Conservation (phyloP, 2,888 invertebrate species). For the Pterostichus niger region DNA sequence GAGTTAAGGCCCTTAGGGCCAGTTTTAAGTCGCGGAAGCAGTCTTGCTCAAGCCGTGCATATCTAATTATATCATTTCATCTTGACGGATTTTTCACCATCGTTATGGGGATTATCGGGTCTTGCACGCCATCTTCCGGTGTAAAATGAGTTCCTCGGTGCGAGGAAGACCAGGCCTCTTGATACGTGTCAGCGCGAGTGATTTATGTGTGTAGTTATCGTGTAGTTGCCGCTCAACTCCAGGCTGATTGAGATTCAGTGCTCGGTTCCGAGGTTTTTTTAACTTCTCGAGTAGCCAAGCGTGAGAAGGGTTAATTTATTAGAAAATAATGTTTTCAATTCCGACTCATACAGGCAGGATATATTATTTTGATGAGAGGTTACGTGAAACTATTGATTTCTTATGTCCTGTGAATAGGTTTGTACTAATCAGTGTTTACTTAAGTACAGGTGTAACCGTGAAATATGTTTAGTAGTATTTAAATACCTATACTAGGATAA, state of each 20-base stretch:
- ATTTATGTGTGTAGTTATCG: constrained; percentile 60
- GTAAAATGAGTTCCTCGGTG: constrained; percentile 21
- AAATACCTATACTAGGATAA: no score
- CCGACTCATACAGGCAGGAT: not conserved
- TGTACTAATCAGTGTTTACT: no score
- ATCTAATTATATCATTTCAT: constrained; percentile 59
- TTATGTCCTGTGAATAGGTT: not conserved
- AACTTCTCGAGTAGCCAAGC: constrained; percentile 28
- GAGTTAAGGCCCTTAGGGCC: constrained; percentile 24
- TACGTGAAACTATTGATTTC: constrained; percentile 5
- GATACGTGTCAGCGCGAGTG: constrained; percentile 50
- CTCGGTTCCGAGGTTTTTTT: constrained; percentile 15
- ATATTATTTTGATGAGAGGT: not conserved
- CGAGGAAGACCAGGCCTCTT: constrained; percentile 7
- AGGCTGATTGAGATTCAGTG: constrained; percentile 45
- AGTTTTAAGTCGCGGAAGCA: constrained; percentile 34
- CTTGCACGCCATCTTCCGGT: constrained; percentile 34
- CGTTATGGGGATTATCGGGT: constrained; percentile 55
- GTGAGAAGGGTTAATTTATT: constrained; percentile 43
- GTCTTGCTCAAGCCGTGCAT: constrained; percentile 27
- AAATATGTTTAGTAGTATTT: no score
- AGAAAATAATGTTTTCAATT: constrained; percentile 29
- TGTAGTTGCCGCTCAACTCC: constrained; percentile 20
- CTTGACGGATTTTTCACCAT: constrained; percentile 50
- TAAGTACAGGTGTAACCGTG: no score